These are phyloP conservation scores for Cybosia mesomella DNA, from an alignment of 2,888 invertebrate species.

Conservation along the genomic window DNA sequence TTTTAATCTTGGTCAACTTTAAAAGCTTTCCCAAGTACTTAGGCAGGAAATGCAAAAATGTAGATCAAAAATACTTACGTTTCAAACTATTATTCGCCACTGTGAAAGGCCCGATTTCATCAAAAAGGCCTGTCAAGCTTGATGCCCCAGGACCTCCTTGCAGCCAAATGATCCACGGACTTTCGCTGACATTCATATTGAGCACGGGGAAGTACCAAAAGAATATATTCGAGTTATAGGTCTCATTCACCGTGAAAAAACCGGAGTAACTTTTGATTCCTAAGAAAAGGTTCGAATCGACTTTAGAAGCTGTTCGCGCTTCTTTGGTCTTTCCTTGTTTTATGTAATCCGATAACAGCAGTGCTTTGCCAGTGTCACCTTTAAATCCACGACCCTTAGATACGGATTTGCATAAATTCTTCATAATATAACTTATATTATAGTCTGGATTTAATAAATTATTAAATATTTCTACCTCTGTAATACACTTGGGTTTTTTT, in stretches of 20 bases:
- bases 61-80: slow-evolving; percentile 54
- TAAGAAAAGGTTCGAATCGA: slow-evolving; percentile 65
- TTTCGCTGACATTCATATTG: slow-evolving; percentile 70
- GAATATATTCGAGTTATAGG: slow-evolving; percentile 91
- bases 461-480: slow-evolving; percentile 38
- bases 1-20: too few relatives aligned
- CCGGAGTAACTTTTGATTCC: slow-evolving; percentile 84
- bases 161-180: slow-evolving; percentile 94
- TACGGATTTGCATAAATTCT: slow-evolving; percentile 27
- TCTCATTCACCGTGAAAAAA: slow-evolving; percentile 90
- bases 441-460: slow-evolving; percentile 34
- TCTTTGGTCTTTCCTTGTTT: slow-evolving; percentile 69
- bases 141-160: slow-evolving; percentile 95
- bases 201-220: slow-evolving; percentile 93
- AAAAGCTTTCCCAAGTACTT: not conserved
- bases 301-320: slow-evolving; percentile 70
- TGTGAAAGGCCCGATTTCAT: slow-evolving; percentile 78
- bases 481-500: slow-evolving; percentile 28
- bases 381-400: slow-evolving; percentile 39
- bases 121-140: slow-evolving; percentile 82
- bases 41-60: not conserved
- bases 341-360: slow-evolving; percentile 75
- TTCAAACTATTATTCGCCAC: slow-evolving; percentile 48
- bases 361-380: slow-evolving; percentile 64
- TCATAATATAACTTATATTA: slow-evolving; percentile 27